Conservation (phyloP, 2,797 vertebrate species). For the Synaphobranchus kaupii region DNA sequence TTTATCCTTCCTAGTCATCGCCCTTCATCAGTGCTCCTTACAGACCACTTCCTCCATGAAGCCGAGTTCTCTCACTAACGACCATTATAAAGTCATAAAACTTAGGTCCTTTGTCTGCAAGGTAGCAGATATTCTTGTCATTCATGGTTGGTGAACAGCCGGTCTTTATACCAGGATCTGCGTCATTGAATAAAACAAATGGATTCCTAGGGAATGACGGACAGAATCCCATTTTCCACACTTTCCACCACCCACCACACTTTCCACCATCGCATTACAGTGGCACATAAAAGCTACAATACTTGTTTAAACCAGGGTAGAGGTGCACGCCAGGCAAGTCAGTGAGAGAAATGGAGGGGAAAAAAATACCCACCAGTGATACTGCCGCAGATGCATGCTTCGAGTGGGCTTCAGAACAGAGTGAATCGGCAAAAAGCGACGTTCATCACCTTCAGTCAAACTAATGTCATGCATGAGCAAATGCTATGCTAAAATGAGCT, state of each 20-base stretch:
- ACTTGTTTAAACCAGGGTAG: background rate
- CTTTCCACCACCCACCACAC: background rate
- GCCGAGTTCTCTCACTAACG: background rate
- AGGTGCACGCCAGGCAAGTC: background rate
- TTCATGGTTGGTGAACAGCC: background rate
- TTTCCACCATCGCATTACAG: background rate
- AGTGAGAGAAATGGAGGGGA: background rate
- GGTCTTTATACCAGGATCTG: background rate
- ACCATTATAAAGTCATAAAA: background rate
- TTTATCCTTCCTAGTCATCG: constrained; percentile 38
- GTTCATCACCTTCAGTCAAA: constrained; percentile 17
- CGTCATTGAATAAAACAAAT: background rate
- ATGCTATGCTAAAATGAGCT: background rate
- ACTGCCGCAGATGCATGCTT: background rate
- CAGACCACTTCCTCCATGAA: background rate
- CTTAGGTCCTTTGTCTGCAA: background rate
- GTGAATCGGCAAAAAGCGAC: background rate
- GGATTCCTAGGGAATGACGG: background rate
- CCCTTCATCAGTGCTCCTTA: background rate
- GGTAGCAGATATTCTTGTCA: background rate
- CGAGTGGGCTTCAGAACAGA: background rate
- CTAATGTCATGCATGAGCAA: constrained; percentile 21
- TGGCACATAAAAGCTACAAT: background rate
- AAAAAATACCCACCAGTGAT: background rate
- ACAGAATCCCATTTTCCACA: background rate